Evolutionary conservation across 2,888 invertebrate genomes (phyloP), one percentile per base, ranked within the genome.

Genomic region (Drosophila greeni): DNA sequence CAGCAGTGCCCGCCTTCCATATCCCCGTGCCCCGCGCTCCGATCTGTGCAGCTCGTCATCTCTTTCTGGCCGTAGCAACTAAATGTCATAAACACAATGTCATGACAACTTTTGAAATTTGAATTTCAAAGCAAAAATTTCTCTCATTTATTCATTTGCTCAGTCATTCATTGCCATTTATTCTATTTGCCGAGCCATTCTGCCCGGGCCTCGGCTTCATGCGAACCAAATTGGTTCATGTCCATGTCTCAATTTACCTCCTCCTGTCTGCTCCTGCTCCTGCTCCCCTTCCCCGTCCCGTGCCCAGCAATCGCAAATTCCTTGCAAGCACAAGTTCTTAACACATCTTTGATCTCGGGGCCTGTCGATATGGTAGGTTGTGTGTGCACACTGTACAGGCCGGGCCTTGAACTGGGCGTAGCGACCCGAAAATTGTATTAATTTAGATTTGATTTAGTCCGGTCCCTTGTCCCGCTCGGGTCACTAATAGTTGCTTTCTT

Each of bases 51-150:
- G 39, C 47, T 48, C 65, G 43, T 51, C 49, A 42, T 49, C 66
- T 49, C 66, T 20, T 18, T 55, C 42, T 45, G 36, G 62, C 55
- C 43, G 31, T 20, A 47, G 60, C 70, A 71, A 71, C 62, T 70
- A 66, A 70, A 70, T 82, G 85, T 83, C 85, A 82, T 82, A 82
- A 82, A 78, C 85, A 85, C 84, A 83, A 84, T 84, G 82, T 83
- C 82, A 85, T 83, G 82, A 85, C 82, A 83, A 83, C 85, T 84
- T 83, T 83, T 85, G 85, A 83, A 78, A 83, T 83, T 85, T 83
- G 82, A 83, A 83, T 83, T 85, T 83, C 82, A 83, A 83, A 83
- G 82, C 82, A 80, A 81, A 85, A 82, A 84, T 85, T 67, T 77
- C 82, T 75, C 79, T 72, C 84, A 81, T 81, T 83, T 81, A 83